Conservation (phyloP, 2,888 invertebrate genomes). For the Synanthedon myopaeformis region DNA sequence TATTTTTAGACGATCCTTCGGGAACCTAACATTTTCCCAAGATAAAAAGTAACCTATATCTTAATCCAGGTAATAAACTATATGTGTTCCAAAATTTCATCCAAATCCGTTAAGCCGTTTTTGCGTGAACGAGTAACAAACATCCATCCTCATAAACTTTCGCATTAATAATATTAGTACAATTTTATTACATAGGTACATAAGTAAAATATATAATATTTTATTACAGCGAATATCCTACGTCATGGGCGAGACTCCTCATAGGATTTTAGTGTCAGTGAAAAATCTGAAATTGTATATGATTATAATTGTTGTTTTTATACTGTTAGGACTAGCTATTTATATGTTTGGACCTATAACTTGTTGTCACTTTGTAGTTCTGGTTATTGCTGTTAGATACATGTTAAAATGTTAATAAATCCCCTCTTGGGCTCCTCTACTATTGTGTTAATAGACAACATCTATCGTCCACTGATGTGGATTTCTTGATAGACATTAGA, state of each 20-base stretch:
- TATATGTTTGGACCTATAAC: constrained; percentile 31
- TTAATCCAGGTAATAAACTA: too few species aligned
- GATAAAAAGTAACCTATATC: too few species aligned
- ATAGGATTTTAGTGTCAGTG: constrained; percentile 23
- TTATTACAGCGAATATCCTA: constrained; percentile 39
- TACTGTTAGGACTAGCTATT: constrained; percentile 23
- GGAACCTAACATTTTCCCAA: too few species aligned
- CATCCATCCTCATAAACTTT: too few species aligned
- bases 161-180: background rate
- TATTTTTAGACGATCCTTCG: too few species aligned
- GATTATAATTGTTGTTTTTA: constrained; percentile 18
- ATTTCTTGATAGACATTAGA: too few species aligned
- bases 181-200: background rate
- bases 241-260: constrained; percentile 26
- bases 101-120: background rate
- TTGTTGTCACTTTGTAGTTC: constrained; percentile 8
- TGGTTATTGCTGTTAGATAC: constrained; percentile 6
- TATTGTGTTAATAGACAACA: too few species aligned
- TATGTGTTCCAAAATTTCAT: background rate
- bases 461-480: too few species aligned
- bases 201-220: constrained; percentile 2
- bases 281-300: constrained; percentile 20
- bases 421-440: too few species aligned
- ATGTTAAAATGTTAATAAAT: background rate
- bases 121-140: too few species aligned